These are phyloP conservation scores for Heliconius sara DNA, from an alignment of 2,888 invertebrate species.

Conservation along the genomic window DNA sequence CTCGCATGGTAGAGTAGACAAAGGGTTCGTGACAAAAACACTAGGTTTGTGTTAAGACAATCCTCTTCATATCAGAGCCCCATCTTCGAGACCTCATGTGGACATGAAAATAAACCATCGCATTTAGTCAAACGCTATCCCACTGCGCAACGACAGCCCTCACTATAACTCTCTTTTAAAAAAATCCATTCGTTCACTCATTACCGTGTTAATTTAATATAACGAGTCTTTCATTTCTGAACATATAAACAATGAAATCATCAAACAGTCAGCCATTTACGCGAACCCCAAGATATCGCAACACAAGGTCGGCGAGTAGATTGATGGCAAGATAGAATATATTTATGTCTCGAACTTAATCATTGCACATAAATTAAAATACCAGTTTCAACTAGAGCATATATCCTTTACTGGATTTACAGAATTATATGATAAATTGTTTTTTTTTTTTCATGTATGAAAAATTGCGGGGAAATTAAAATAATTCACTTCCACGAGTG, in stretches of 20 bases:
- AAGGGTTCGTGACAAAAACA: background rate
- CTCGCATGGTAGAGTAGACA: background rate
- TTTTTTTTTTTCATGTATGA: too few relatives aligned
- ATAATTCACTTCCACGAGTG: too few relatives aligned
- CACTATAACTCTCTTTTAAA: too few relatives aligned
- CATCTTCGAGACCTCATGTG: background rate
- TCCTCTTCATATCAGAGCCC: background rate
- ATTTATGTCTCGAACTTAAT: constrained; percentile 37
- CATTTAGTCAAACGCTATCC: background rate
- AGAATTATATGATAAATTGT: background rate
- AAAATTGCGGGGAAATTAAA: too few relatives aligned
- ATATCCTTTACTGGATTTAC: constrained; percentile 33
- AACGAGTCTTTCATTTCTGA: background rate
- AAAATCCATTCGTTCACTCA: background rate
- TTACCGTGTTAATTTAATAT: background rate
- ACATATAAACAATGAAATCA: background rate
- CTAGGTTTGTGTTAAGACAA: background rate
- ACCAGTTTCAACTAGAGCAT: constrained; percentile 39
- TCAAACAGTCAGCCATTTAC: constrained; percentile 12
- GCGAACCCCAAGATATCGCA: constrained; percentile 35
- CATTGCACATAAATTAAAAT: constrained; percentile 28
- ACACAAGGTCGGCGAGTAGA: constrained; percentile 38
- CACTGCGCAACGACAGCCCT: too few relatives aligned
- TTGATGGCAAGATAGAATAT: constrained; percentile 39
- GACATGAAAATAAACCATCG: background rate